These are phyloP conservation scores for Dreissena polymorpha DNA, from an alignment of 1,140 invertebrate genomes.

Conservation along the genomic window DNA sequence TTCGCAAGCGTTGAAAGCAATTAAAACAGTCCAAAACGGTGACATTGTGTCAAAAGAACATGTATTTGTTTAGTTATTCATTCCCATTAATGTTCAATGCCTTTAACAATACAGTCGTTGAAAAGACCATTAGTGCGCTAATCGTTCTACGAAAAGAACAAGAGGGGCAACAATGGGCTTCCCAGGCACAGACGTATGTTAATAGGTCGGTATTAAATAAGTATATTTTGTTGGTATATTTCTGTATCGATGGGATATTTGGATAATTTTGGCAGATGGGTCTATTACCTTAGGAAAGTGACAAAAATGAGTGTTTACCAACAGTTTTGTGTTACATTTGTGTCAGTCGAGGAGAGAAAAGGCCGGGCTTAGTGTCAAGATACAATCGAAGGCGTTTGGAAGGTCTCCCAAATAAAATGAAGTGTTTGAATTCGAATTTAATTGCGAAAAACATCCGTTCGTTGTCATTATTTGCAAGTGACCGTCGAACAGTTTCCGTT, in stretches of 20 bases:
- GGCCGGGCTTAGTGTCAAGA: slow-evolving; percentile 47
- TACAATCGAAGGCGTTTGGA: no score
- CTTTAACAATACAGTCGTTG: slow-evolving; percentile 29
- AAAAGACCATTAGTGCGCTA: slow-evolving; percentile 26
- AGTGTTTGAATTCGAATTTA: no score
- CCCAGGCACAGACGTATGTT: slow-evolving; percentile 14
- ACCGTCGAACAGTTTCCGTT: no score
- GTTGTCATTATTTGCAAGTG: no score
- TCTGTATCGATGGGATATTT: slow-evolving; percentile 29
- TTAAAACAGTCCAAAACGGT: slow-evolving; percentile 35
- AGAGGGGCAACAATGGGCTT: slow-evolving; percentile 14
- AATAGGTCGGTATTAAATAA: slow-evolving; percentile 8
- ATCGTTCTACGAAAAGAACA: slow-evolving; percentile 37
- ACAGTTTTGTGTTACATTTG: slow-evolving; percentile 38
- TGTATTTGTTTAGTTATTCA: slow-evolving; percentile 47
- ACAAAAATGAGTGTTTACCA: slow-evolving; percentile 47
- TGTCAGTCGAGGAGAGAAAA: slow-evolving; percentile 15
- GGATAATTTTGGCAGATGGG: slow-evolving; percentile 14
- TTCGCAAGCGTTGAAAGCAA: slow-evolving; percentile 32
- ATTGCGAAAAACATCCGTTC: no score
- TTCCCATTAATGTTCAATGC: slow-evolving; percentile 15
- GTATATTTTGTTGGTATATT: slow-evolving; percentile 19
- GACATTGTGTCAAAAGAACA: slow-evolving; percentile 23
- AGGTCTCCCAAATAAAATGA: no score
- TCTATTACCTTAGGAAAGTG: slow-evolving; percentile 41